Evolutionary conservation across 2,888 invertebrate species (phyloP), one percentile per base, ranked within the genome.

Genomic region (Andrena fulva): DNA sequence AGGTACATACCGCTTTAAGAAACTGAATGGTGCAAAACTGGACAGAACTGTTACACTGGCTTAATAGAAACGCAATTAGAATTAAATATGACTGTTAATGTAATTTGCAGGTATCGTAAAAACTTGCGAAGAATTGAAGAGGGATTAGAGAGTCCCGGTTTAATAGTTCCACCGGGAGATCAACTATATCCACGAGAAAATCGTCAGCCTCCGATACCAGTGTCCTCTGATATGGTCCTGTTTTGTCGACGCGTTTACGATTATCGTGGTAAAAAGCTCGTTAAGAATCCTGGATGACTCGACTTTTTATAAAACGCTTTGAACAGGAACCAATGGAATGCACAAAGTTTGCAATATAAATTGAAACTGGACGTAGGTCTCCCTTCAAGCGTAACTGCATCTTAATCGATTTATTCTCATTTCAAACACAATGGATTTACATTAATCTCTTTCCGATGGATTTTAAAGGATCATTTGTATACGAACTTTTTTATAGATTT

Each of bases 171-270:
- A 63, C 96, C 96, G 62, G 95, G 96, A 81, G 95, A 95, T 90
- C 95, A 95, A 83, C 90, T 94, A 64, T 96, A 95, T 91, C 95
- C 96, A 6, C 94, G 96, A 78, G 92, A 92, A 76, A 93, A 93
- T 82, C 93, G 96, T 94, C 96, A 95, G 92, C 96, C 97, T 89
- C 95, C 96, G 94, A 93, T 96, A 94, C 94, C 96, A 94, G 94
- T 96, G 88, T 95, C 95, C 78, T 96, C 96, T 68, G 99, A 99
- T 91, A 96, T 98, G 94, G 97, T 99, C 60, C 97, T 99, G 94
- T 98, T 99, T 95, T 99, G 99, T 94, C 96, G 98, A 67, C 97
- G 98, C 90, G 97, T 99, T 80, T 99, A 99, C 95, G 99, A 99
- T 95, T 98, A 98, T 95, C 96, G 98, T 89, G 97, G 98, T 91